Evolutionary conservation across 2,797 vertebrate species (phyloP).

Genomic region (Clamator glandarius): DNA sequence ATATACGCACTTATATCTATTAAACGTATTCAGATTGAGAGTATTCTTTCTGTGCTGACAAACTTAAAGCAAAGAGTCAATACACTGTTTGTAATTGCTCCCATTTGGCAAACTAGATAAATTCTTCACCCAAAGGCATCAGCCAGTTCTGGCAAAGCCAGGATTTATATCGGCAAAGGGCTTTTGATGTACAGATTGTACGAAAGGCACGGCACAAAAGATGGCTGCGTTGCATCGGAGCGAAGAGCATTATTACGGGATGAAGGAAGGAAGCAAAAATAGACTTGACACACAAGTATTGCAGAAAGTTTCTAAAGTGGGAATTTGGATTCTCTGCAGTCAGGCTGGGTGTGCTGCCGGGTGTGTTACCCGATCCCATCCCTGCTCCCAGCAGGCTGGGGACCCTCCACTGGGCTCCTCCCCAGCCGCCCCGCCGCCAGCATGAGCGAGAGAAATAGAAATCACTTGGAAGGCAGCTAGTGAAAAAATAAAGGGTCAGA

Average conservation of each 20-base stretch:
- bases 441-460: not conserved
- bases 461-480: not conserved
- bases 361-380: not conserved
- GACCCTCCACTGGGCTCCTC: constrained; percentile 20
- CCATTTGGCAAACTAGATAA: not conserved
- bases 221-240: constrained; percentile 23
- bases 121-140: not conserved
- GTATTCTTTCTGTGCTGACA: not conserved
- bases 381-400: not conserved
- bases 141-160: not conserved
- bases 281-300: constrained; percentile 6
- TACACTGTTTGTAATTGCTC: fast-evolving
- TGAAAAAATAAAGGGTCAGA: not conserved
- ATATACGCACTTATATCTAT: not conserved
- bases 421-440: not conserved
- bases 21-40: not conserved
- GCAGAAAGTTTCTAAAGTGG: not conserved
- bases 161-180: not conserved
- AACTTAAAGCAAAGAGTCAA: not conserved
- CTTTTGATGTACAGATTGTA: not conserved
- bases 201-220: not conserved
- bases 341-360: not conserved
- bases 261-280: constrained; percentile 9
- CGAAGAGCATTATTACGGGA: not conserved
- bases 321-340: not conserved